phyloP scores from a whole-genome alignment of 2,797 vertebrate species.

The Tamandua tetradactyla region DNA sequence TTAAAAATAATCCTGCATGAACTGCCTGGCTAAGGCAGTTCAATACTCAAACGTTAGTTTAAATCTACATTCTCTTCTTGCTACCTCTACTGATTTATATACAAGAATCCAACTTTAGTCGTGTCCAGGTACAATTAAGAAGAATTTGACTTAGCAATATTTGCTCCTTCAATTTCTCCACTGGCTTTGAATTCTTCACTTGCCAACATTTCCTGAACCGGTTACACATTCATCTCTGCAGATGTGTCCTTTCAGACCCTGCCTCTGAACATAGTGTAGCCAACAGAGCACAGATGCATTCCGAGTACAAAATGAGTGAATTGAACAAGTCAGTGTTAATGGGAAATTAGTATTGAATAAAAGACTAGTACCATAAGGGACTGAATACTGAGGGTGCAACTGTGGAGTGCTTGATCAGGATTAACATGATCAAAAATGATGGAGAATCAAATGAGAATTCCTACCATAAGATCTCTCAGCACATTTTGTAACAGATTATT shows the following conservation, averaged over 20 bases:
- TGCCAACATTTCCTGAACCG: slow-evolving; percentile 71
- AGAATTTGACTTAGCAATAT: slow-evolving; percentile 57
- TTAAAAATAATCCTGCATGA: background rate
- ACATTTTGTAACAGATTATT: slow-evolving; percentile 42
- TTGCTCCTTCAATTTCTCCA: slow-evolving; percentile 63
- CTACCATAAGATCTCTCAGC: slow-evolving; percentile 12
- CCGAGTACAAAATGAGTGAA: slow-evolving; percentile 69
- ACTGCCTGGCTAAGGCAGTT: too few species aligned
- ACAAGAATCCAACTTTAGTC: background rate
- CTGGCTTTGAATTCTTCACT: background rate
- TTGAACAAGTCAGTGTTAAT: slow-evolving; percentile 53
- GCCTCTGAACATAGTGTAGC: slow-evolving; percentile 46
- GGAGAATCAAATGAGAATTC: slow-evolving; percentile 70
- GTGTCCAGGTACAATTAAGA: background rate
- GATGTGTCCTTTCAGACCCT: slow-evolving; percentile 54
- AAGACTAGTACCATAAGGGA: slow-evolving; percentile 58
- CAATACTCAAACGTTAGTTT: background rate
- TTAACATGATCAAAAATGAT: slow-evolving; percentile 58
- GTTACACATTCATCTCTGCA: slow-evolving; percentile 66
- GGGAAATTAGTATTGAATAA: slow-evolving; percentile 68
- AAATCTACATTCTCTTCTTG: background rate
- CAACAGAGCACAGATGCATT: slow-evolving; percentile 72
- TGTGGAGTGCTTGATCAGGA: slow-evolving; percentile 67
- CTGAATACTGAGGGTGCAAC: slow-evolving; percentile 64
- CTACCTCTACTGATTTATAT: background rate